phyloP scores from a whole-genome alignment of 2,888 invertebrate species.

The Arrhopalites spinosus region DNA sequence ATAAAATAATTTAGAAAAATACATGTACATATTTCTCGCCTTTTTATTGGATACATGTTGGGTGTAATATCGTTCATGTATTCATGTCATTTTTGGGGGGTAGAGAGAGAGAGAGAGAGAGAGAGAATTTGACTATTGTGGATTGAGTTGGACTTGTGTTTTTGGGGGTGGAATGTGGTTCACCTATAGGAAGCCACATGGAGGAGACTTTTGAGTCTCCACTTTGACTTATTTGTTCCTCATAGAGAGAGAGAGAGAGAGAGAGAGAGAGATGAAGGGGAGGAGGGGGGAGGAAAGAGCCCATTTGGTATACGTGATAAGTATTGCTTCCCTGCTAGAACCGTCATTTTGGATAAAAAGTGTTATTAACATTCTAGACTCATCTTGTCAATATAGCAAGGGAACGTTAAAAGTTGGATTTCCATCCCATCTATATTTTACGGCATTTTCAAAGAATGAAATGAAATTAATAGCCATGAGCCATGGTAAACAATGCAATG shows the following conservation, averaged over 20 bases:
- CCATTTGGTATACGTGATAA: slow-evolving; percentile 47
- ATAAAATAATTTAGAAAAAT: too few species aligned
- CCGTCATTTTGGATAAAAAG: slow-evolving; percentile 52
- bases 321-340: slow-evolving; percentile 47
- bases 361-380: slow-evolving; percentile 51
- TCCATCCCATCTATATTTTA: slow-evolving; percentile 56
- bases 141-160: neutral
- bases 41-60: neutral
- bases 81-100: neutral
- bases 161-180: slow-evolving; percentile 22
- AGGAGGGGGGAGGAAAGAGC: neutral
- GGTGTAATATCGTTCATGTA: neutral
- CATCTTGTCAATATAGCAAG: slow-evolving; percentile 53
- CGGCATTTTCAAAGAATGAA: slow-evolving; percentile 56
- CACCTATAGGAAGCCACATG: slow-evolving; percentile 9
- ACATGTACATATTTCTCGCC: neutral
- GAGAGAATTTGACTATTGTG: neutral
- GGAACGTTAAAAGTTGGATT: slow-evolving; percentile 53
- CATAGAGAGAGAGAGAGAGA: neutral
- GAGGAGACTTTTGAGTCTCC: neutral
- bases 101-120: neutral
- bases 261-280: neutral
- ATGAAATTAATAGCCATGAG: slow-evolving; percentile 57
- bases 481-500: slow-evolving; percentile 54
- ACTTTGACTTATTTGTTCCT: neutral